These are phyloP conservation scores for Scylla paramamosain DNA, from an alignment of 1,140 invertebrate genomes.

Conservation along the genomic window DNA sequence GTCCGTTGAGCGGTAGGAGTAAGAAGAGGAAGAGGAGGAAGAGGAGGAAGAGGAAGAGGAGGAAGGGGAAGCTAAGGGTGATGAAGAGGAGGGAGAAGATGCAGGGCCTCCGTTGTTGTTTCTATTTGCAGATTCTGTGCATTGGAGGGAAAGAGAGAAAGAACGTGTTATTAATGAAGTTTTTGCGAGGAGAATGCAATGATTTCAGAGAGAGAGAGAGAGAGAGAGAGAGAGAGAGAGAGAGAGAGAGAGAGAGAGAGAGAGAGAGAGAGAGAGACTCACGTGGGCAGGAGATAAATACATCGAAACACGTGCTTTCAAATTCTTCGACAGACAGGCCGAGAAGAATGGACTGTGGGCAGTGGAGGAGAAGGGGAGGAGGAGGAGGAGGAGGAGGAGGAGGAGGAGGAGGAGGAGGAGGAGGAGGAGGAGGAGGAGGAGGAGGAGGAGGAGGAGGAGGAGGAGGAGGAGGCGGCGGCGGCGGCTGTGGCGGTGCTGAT, in stretches of 20 bases:
- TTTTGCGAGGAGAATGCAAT: not conserved
- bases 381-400: not conserved
- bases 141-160: not conserved
- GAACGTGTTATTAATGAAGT: not conserved
- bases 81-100: not conserved
- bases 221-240: slow-evolving; percentile 28
- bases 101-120: not conserved
- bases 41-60: not conserved
- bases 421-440: not conserved
- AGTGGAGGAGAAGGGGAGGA: not conserved
- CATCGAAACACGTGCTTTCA: not conserved
- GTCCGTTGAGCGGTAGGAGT: not conserved
- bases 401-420: not conserved
- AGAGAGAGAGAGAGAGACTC: slow-evolving; percentile 34
- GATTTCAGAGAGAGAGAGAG: slow-evolving; percentile 24
- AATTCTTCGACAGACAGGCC: not conserved
- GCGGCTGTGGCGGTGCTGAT: not conserved
- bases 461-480: not conserved
- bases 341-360: not conserved
- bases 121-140: not conserved
- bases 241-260: slow-evolving; percentile 39
- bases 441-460: not conserved
- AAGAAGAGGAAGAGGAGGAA: not conserved
- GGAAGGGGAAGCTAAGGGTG: not conserved
- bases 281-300: not conserved